Evolutionary conservation across 2,888 invertebrate species (phyloP).

Genomic region (Morpho deidamia): DNA sequence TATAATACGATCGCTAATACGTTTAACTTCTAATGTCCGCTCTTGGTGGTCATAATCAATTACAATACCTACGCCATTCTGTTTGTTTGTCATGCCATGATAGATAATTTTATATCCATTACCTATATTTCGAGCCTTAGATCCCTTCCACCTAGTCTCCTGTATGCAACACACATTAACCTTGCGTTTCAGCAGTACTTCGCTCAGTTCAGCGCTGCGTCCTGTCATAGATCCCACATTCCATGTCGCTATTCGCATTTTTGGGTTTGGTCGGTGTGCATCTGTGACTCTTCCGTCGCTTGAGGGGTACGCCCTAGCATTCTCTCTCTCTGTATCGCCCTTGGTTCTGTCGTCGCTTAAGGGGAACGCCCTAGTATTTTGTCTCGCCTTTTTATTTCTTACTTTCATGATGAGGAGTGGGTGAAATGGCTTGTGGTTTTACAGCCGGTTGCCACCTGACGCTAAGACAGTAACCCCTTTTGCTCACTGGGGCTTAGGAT

Average conservation of each 20-base stretch:
- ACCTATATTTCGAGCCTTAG: conserved; percentile 22
- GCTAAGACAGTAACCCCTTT: too few species aligned
- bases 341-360: background rate
- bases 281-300: too few species aligned
- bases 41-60: background rate
- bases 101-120: conserved; percentile 12
- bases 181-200: conserved; percentile 9
- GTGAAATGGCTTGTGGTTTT: too few species aligned
- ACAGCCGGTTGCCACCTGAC: too few species aligned
- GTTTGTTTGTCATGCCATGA: background rate
- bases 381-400: too few species aligned
- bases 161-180: conserved; percentile 23
- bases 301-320: too few species aligned
- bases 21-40: background rate
- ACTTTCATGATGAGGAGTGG: too few species aligned
- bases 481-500: too few species aligned
- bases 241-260: conserved; percentile 22
- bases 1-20: background rate
- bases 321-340: too few species aligned
- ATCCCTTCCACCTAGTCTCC: conserved; percentile 24
- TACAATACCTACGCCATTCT: background rate
- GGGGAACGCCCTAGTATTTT: background rate
- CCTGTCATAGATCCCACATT: conserved; percentile 25
- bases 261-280: background rate
- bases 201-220: conserved; percentile 17